phyloP scores from a whole-genome alignment of 2,888 invertebrate species.

The Bimastos eiseni region DNA sequence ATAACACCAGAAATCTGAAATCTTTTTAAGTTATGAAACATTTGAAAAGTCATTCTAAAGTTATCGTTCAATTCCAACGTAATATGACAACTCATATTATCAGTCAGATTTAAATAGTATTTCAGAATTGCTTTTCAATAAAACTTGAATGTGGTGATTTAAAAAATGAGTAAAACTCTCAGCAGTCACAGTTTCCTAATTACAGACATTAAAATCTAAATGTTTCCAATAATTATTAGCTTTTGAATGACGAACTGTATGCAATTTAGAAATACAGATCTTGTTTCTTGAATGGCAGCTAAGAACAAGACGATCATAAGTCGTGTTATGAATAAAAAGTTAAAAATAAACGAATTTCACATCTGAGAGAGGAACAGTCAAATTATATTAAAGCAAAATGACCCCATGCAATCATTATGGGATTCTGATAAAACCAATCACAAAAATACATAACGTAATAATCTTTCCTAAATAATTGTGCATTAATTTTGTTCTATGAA shows the following conservation, averaged over 20 bases:
- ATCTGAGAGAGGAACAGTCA: neutral
- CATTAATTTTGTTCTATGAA: neutral
- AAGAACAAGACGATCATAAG: neutral
- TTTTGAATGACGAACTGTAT: neutral
- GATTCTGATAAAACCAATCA: conserved; percentile 1
- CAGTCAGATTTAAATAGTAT: neutral
- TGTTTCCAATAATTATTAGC: neutral
- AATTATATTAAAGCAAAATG: neutral
- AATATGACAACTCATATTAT: neutral
- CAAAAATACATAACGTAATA: conserved; percentile 10
- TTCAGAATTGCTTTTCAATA: neutral
- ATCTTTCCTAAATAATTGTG: neutral
- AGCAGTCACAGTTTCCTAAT: neutral
- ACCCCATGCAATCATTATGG: neutral
- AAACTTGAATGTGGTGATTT: neutral
- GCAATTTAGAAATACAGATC: neutral
- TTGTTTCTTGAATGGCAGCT: neutral
- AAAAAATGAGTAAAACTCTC: neutral
- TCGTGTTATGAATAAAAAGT: neutral
- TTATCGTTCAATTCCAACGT: neutral
- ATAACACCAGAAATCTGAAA: neutral
- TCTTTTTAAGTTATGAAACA: neutral
- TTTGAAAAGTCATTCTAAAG: neutral
- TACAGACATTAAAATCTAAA: neutral
- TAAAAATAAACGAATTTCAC: neutral